Conservation (phyloP, 1,140 invertebrate species). For the Drosophila murphyi region DNA sequence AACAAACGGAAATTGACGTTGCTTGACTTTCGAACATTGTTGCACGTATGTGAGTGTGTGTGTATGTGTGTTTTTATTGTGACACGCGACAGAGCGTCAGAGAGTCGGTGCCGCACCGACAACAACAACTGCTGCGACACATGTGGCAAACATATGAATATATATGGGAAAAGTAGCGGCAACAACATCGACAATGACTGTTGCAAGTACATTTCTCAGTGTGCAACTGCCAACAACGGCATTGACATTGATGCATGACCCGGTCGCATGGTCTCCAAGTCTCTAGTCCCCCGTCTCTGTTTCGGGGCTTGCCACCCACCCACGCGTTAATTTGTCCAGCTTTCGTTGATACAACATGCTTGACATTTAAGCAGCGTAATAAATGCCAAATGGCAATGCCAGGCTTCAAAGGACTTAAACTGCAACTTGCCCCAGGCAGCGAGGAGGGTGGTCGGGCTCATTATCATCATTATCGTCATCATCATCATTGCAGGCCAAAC, state of each 20-base stretch:
- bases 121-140: slow-evolving; percentile 22
- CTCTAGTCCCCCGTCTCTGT: too few species aligned
- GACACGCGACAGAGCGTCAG: slow-evolving; percentile 62
- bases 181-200: not conserved
- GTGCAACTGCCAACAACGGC: slow-evolving; percentile 19
- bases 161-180: not conserved
- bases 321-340: slow-evolving; percentile 77
- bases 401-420: slow-evolving; percentile 20
- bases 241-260: slow-evolving; percentile 74
- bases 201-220: slow-evolving; percentile 30
- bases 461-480: not conserved
- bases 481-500: not conserved
- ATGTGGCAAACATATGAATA: slow-evolving; percentile 66
- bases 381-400: slow-evolving; percentile 64
- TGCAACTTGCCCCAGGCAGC: slow-evolving; percentile 20
- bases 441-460: not conserved
- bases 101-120: not conserved
- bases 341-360: slow-evolving; percentile 56
- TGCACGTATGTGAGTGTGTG: slow-evolving; percentile 24
- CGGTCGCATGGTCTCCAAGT: slow-evolving; percentile 21
- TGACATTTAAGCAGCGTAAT: slow-evolving; percentile 69
- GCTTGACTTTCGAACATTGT: slow-evolving; percentile 67
- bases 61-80: slow-evolving; percentile 54
- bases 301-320: slow-evolving; percentile 38
- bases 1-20: slow-evolving; percentile 79